Percentiles rank a stretch among this genome's conserved stretches.
phyloP scores from a whole-genome alignment of 2,888 invertebrate species.

The Labia minor region DNA sequence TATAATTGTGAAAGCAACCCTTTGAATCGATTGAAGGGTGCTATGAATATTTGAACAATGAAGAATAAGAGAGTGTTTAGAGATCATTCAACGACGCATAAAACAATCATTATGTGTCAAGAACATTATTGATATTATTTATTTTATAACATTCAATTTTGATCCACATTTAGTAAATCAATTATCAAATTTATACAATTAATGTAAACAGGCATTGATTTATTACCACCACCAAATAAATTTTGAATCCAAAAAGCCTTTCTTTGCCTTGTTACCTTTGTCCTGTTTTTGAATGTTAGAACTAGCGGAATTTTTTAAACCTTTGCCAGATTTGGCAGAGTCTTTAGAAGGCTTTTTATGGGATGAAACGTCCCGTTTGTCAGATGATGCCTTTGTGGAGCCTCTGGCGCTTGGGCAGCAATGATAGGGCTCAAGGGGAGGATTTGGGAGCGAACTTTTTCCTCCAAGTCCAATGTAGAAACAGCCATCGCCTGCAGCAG shows the following conservation, averaged over 20 bases:
- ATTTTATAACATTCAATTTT: no score
- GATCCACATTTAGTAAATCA: no score
- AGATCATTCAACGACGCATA: not conserved
- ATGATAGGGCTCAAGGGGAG: constrained; percentile 78
- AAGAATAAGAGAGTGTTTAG: not conserved
- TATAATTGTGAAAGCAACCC: not conserved
- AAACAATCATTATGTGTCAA: not conserved
- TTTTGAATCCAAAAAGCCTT: constrained; percentile 78
- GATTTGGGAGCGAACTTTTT: constrained; percentile 62
- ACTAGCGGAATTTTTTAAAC: constrained; percentile 24
- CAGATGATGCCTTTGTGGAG: constrained; percentile 48
- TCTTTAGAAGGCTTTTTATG: constrained; percentile 15
- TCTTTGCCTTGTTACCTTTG: constrained; percentile 54
- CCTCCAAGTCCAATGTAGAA: constrained; percentile 92
- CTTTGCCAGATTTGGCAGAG: constrained; percentile 21
- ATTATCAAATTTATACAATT: no score
- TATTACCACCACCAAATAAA: constrained; percentile 67
- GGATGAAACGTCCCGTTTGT: constrained; percentile 34
- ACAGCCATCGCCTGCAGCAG: constrained; percentile 86
- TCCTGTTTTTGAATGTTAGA: constrained; percentile 38
- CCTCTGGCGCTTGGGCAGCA: constrained; percentile 77
- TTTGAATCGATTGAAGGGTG: not conserved
- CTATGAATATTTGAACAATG: not conserved
- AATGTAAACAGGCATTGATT: not conserved
- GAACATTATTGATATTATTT: no score